Evolutionary conservation across 2,888 invertebrate genomes (phyloP).

Genomic region (Euzophera pinguis): DNA sequence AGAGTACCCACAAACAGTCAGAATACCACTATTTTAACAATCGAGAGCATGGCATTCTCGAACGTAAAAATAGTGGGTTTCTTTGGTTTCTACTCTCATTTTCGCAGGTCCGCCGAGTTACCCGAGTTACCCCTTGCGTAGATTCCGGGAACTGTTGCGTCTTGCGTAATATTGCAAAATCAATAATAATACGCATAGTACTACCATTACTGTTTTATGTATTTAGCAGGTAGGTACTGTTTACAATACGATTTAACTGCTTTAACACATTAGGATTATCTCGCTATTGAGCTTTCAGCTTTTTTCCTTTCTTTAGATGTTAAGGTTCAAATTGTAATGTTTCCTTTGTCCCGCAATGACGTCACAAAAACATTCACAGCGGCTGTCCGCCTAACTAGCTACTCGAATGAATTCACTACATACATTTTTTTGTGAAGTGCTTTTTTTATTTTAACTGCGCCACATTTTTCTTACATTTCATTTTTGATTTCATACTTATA

Average conservation of each 20-base stretch:
- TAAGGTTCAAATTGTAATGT: not conserved
- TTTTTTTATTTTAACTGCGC: slow-evolving; percentile 6
- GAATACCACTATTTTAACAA: no score
- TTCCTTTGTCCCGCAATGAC: slow-evolving; percentile 4
- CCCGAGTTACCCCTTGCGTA: slow-evolving; percentile 1
- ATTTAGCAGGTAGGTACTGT: not conserved
- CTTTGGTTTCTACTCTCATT: slow-evolving; percentile 15
- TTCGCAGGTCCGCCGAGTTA: slow-evolving; percentile 6
- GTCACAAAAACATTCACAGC: slow-evolving; percentile 2
- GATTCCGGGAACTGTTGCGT: slow-evolving; percentile 14
- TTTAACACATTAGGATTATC: not conserved
- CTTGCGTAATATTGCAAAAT: slow-evolving; percentile 4
- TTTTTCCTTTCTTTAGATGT: no score
- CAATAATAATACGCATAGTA: not conserved
- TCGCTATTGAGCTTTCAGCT: not conserved
- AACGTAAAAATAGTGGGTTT: not conserved
- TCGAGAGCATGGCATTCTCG: no score
- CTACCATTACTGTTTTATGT: not conserved
- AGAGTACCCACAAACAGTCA: no score
- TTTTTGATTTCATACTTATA: no score
- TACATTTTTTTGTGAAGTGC: slow-evolving; percentile 6
- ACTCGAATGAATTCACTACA: not conserved
- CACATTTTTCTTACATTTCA: no score
- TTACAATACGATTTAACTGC: no score
- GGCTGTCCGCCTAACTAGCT: not conserved